A percentile compares a stretch with the other conserved stretches of the same genome.
Evolutionary conservation across 2,888 invertebrate species (phyloP).

Genomic region (Siphonodentalium dalli): DNA sequence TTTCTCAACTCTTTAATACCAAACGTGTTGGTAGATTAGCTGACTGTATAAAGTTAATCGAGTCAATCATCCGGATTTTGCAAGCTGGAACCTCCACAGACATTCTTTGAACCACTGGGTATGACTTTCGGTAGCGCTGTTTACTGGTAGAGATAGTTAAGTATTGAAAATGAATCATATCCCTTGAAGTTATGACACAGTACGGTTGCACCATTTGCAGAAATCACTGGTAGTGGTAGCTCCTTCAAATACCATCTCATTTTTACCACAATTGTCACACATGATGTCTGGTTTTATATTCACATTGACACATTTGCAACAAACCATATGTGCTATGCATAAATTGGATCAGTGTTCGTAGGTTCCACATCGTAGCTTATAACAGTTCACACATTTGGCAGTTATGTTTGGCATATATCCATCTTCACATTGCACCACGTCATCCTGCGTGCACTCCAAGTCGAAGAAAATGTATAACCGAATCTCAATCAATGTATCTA

Average conservation of each 20-base stretch:
- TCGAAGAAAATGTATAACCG: slow-evolving; percentile 4
- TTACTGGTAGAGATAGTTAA: too few relatives aligned
- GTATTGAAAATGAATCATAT: too few relatives aligned
- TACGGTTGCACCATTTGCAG: slow-evolving; percentile 17
- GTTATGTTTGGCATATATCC: neutral
- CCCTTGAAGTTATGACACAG: too few relatives aligned
- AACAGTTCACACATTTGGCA: slow-evolving; percentile 6
- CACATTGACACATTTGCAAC: neutral
- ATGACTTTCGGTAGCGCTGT: too few relatives aligned
- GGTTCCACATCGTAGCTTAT: neutral
- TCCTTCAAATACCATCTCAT: slow-evolving; percentile 9
- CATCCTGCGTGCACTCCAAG: neutral
- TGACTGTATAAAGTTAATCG: neutral
- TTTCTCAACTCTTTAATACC: neutral
- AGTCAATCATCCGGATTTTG: slow-evolving; percentile 3
- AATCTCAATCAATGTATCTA: too few relatives aligned
- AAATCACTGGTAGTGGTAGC: neutral
- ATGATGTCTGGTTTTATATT: neutral
- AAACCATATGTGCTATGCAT: slow-evolving; percentile 7
- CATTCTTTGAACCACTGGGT: too few relatives aligned
- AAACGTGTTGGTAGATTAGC: neutral
- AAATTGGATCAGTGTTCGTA: slow-evolving; percentile 5
- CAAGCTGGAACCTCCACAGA: neutral
- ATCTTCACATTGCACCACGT: neutral
- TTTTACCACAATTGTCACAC: slow-evolving; percentile 3